Percentiles rank a stretch among this genome's conserved stretches.
Conservation (phyloP, 2,888 invertebrate species). For the Campaea margaritaria region DNA sequence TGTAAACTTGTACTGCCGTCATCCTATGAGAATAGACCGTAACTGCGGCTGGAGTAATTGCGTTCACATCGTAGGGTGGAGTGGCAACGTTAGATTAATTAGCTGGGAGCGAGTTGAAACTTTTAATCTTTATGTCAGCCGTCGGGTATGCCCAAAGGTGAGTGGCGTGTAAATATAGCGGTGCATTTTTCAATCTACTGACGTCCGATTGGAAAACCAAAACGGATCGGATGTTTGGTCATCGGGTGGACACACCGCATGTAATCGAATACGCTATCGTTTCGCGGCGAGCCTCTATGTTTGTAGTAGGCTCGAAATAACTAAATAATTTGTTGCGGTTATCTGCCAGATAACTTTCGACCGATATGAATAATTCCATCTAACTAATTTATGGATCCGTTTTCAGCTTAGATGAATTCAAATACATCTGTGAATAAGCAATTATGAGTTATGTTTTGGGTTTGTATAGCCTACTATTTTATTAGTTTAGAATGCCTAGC, state of each 20-base stretch:
- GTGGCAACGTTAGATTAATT: constrained; percentile 61
- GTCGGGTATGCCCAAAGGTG: constrained; percentile 29
- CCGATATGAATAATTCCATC: constrained; percentile 35
- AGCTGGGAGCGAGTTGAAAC: constrained; percentile 60
- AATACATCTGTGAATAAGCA: not conserved
- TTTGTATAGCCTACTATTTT: not conserved
- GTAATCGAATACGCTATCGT: constrained; percentile 70
- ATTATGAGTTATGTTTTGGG: not conserved
- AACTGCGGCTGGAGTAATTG: constrained; percentile 66
- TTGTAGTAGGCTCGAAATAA: constrained; percentile 51
- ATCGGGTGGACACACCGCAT: constrained; percentile 62
- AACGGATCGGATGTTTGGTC: constrained; percentile 67
- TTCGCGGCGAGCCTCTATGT: constrained; percentile 56
- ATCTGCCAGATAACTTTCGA: constrained; percentile 34
- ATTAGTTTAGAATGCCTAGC: not conserved
- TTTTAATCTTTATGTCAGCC: constrained; percentile 66
- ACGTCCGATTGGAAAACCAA: constrained; percentile 53
- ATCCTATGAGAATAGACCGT: constrained; percentile 64
- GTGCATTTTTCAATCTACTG: constrained; percentile 63
- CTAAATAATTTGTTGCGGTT: constrained; percentile 56
- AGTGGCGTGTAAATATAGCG: constrained; percentile 37
- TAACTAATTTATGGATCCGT: constrained; percentile 15
- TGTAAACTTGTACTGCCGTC: constrained; percentile 48
- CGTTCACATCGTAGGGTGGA: constrained; percentile 58
- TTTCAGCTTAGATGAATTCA: not conserved